A percentile compares a stretch with the other conserved stretches of the same genome.
phyloP scores from a whole-genome alignment of 1,140 invertebrate species.

The Ceratosolen solmsi region DNA sequence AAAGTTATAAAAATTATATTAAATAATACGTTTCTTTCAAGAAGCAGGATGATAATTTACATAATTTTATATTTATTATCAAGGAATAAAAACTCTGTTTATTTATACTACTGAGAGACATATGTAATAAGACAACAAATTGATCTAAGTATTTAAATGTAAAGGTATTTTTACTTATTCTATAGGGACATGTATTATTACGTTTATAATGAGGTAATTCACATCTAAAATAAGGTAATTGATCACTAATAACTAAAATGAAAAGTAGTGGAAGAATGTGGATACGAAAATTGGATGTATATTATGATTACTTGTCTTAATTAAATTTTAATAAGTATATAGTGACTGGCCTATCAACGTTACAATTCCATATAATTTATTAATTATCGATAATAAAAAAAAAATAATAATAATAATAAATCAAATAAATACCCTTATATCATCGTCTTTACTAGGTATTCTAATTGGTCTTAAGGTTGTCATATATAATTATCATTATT shows the following conservation, averaged over 20 bases:
- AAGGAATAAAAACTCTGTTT: constrained; percentile 1
- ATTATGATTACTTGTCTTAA: constrained; percentile 26
- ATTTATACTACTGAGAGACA: constrained; percentile 1
- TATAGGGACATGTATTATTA: constrained; percentile 26
- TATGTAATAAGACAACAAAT: constrained; percentile 18
- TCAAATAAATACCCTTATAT: constrained; percentile 17
- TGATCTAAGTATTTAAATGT: background rate
- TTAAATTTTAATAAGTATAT: constrained; percentile 38
- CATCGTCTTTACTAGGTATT: constrained; percentile 9
- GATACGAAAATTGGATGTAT: constrained; percentile 9
- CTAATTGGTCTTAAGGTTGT: constrained; percentile 43
- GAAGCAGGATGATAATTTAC: constrained; percentile 6
- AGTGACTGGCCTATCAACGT: constrained; percentile 33
- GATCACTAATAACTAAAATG: constrained; percentile 15
- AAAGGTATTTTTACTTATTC: constrained; percentile 23
- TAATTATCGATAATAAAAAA: background rate
- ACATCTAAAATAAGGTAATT: constrained; percentile 14
- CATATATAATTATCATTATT: constrained; percentile 44
- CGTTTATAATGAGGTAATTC: constrained; percentile 17
- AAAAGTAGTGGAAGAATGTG: background rate
- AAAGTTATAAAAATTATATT: background rate
- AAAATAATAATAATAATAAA: too few relatives aligned
- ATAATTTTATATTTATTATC: background rate
- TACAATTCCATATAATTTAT: constrained; percentile 31
- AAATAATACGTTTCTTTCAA: constrained; percentile 11